Evolutionary conservation across 2,113 vertebrate species (phyloP).

Genomic region (Pagrus major): DNA sequence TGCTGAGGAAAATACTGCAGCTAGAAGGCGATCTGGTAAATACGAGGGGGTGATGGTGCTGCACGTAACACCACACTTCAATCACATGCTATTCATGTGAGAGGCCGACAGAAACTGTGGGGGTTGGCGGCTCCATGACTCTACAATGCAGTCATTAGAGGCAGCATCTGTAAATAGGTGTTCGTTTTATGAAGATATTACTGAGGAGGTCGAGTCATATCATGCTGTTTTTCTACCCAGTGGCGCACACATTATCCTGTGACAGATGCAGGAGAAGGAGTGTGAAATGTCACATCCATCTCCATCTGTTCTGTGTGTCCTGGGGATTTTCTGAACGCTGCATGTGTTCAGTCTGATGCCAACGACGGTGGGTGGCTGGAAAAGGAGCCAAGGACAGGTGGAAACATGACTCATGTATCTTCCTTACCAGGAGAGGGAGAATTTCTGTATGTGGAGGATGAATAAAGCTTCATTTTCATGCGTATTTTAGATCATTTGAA

Average conservation of each 20-base stretch:
- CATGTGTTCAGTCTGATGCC: conserved; percentile 1
- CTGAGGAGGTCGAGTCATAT: neutral
- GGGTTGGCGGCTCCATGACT: neutral
- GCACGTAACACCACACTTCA: neutral
- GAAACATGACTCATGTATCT: neutral
- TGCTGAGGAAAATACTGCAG: neutral
- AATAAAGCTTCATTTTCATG: neutral
- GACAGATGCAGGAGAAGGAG: conserved; percentile 18
- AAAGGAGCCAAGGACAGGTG: conserved; percentile 8
- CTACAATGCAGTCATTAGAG: neutral
- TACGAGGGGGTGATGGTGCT: neutral
- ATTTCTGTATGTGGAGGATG: neutral
- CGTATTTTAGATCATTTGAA: too few species aligned
- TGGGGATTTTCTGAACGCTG: conserved; percentile 11
- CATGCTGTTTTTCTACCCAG: neutral
- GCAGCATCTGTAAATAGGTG: neutral
- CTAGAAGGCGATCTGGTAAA: neutral
- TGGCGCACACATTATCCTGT: conserved; percentile 1
- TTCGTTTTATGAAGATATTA: neutral
- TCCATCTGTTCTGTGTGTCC: conserved; percentile 35
- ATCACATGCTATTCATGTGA: conserved; percentile 2
- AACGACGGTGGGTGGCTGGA: conserved; percentile 3
- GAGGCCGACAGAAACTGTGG: conserved; percentile 2
- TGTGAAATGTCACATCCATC: conserved; percentile 50
- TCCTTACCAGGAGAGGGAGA: neutral